These are phyloP conservation scores for Panopea generosa DNA, from an alignment of 2,888 invertebrate species.

Conservation along the genomic window DNA sequence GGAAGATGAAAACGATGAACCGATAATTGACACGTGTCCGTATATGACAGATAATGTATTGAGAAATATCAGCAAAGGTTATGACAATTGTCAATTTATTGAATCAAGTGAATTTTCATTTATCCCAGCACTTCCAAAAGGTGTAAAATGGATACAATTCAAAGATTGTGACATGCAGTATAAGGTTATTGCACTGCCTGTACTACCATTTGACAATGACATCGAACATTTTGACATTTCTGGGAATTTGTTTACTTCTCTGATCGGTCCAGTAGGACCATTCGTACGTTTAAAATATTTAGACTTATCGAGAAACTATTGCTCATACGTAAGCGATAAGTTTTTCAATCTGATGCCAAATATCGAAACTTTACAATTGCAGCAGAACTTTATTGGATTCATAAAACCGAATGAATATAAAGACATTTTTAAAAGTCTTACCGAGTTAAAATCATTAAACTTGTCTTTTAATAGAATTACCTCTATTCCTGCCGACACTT, in stretches of 20 bases:
- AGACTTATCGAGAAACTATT: conserved; percentile 38
- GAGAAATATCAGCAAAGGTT: conserved; percentile 2
- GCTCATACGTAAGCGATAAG: not conserved
- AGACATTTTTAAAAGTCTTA: conserved; percentile 24
- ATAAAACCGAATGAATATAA: not conserved
- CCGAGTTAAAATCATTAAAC: conserved; percentile 21
- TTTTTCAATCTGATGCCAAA: conserved; percentile 11
- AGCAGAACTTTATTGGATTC: conserved; percentile 33
- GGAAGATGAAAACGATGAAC: not conserved
- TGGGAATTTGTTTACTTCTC: conserved; percentile 16
- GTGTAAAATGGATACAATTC: conserved; percentile 2
- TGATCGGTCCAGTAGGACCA: conserved; percentile 21
- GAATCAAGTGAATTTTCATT: not conserved
- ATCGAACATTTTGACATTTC: conserved; percentile 28
- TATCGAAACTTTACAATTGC: conserved; percentile 22
- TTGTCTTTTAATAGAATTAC: conserved; percentile 30
- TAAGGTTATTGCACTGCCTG: not conserved
- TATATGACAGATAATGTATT: conserved; percentile 17
- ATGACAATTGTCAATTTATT: conserved; percentile 10
- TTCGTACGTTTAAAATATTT: conserved; percentile 20
- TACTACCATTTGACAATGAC: not conserved
- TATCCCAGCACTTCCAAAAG: conserved; percentile 1
- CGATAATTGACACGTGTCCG: conserved; percentile 9
- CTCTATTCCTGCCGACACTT: not conserved
- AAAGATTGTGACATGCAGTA: conserved; percentile 17